A percentile compares a stretch with the other conserved stretches of the same genome.
These are phyloP conservation scores for Callocephalon fimbriatum DNA, from an alignment of 2,113 vertebrate genomes.

Conservation along the genomic window DNA sequence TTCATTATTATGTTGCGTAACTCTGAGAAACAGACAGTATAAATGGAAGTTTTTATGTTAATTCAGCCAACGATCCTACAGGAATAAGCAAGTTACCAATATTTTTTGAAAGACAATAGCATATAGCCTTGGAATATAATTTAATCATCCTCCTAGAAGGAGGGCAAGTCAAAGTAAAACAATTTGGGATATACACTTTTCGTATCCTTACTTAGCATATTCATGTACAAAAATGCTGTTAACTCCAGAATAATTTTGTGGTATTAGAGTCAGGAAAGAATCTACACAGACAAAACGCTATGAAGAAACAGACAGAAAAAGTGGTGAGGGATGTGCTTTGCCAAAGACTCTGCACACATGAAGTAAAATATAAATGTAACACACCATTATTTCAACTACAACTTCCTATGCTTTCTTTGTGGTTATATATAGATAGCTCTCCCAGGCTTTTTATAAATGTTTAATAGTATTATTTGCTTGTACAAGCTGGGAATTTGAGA, in stretches of 20 bases:
- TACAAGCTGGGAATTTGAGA: constrained; percentile 5
- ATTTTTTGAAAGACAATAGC: background rate
- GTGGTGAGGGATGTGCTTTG: background rate
- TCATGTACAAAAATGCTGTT: background rate
- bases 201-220: background rate
- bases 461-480: constrained; percentile 7
- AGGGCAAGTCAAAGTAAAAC: background rate
- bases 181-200: background rate
- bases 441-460: background rate
- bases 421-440: background rate
- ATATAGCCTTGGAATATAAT: background rate
- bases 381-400: background rate
- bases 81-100: background rate
- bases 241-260: background rate
- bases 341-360: background rate
- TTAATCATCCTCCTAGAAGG: background rate
- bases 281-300: background rate
- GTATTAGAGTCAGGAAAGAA: background rate
- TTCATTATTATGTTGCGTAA: background rate
- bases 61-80: background rate
- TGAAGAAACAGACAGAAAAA: background rate
- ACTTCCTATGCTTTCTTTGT: background rate
- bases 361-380: background rate
- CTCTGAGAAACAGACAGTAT: background rate
- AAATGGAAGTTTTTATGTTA: background rate